Percentiles rank a stretch among this genome's conserved stretches.
Evolutionary conservation across 2,113 vertebrate genomes (phyloP).

Genomic region (Lepus timidus): DNA sequence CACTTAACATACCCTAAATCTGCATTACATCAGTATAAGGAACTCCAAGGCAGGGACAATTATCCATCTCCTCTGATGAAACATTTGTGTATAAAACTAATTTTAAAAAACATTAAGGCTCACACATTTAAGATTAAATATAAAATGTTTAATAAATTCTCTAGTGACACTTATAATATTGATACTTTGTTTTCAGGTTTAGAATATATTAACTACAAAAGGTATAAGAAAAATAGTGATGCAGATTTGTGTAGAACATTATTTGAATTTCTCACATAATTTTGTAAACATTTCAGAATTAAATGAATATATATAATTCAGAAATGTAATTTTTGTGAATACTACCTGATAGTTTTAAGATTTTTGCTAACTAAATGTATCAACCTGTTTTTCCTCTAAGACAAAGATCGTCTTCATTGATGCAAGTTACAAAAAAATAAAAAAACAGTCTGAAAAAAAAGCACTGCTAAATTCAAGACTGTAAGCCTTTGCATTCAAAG

Average conservation of each 20-base stretch:
- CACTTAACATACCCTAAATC: conserved; percentile 62
- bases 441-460: conserved; percentile 46
- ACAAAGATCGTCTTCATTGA: neutral
- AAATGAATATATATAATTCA: conserved; percentile 72
- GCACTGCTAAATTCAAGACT: conserved; percentile 43
- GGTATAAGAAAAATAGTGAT: conserved; percentile 9
- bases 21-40: conserved; percentile 48
- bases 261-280: neutral
- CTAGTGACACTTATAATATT: conserved; percentile 71
- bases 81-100: conserved; percentile 33
- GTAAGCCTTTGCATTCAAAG: conserved; percentile 55
- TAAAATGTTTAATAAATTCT: conserved; percentile 70
- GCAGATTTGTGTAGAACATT: conserved; percentile 55
- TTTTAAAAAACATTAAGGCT: conserved; percentile 66
- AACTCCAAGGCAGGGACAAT: conserved; percentile 56
- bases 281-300: conserved; percentile 52
- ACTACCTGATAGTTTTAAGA: conserved; percentile 50
- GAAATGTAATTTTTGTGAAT: conserved; percentile 65
- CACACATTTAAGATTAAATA: conserved; percentile 63
- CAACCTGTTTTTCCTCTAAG: conserved; percentile 55
- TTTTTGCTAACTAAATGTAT: conserved; percentile 53
- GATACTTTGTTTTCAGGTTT: conserved; percentile 70
- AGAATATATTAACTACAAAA: conserved; percentile 68
- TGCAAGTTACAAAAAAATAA: conserved; percentile 34
- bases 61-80: conserved; percentile 43